These are phyloP conservation scores for Denticeps clupeoides DNA, from an alignment of 2,797 vertebrate genomes.

Conservation along the genomic window DNA sequence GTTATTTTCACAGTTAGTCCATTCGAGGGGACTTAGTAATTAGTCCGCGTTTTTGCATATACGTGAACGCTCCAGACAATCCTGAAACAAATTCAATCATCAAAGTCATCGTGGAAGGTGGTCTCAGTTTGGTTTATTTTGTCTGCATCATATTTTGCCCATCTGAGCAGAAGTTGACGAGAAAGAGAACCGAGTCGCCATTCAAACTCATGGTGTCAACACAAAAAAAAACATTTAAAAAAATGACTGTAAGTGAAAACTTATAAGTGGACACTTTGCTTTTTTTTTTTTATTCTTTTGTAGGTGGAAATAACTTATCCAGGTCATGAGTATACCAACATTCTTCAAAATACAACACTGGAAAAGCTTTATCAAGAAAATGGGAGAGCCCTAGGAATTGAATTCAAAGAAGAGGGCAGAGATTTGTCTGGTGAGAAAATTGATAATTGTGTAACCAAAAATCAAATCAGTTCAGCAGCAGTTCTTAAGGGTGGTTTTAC, in stretches of 20 bases:
- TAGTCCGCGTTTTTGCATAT: too few species aligned
- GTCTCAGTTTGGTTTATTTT: too few species aligned
- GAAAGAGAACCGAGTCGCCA: background rate
- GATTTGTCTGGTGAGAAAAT: conserved; percentile 32
- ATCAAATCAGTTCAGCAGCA: background rate
- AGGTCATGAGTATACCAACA: conserved; percentile 60
- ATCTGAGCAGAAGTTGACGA: too few species aligned
- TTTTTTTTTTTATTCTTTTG: background rate
- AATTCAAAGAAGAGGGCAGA: conserved; percentile 50
- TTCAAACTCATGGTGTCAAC: too few species aligned
- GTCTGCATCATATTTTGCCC: too few species aligned
- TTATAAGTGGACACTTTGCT: background rate
- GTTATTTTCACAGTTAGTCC: too few species aligned
- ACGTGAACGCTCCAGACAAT: too few species aligned
- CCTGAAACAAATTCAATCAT: too few species aligned
- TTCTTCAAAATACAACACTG: conserved; percentile 72
- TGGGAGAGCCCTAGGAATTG: conserved; percentile 66
- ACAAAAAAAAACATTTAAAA: too few species aligned
- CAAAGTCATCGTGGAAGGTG: too few species aligned
- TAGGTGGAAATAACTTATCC: conserved; percentile 69
- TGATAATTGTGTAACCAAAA: background rate
- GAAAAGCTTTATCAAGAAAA: conserved; percentile 65
- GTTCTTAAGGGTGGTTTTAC: too few species aligned
- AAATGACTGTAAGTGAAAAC: background rate
- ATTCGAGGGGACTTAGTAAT: too few species aligned